Evolutionary conservation across 2,797 vertebrate species (phyloP).

Genomic region (Mastacembelus armatus): DNA sequence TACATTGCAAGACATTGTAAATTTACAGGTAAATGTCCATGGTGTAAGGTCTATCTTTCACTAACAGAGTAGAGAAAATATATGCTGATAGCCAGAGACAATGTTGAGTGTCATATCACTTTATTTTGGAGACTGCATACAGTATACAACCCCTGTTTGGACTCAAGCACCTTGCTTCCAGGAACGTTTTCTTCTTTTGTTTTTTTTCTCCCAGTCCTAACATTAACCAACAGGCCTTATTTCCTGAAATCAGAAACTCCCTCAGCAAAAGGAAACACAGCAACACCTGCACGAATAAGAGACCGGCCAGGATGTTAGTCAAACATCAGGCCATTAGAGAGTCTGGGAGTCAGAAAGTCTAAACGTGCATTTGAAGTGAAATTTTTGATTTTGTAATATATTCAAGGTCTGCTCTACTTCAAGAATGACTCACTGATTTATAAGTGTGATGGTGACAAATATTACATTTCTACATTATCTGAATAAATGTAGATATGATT

Average conservation of each 20-base stretch:
- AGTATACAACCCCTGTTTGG: constrained; percentile 55
- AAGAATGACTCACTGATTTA: constrained; percentile 14
- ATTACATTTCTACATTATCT: neutral
- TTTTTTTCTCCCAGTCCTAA: constrained; percentile 81
- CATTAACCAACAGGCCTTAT: constrained; percentile 83
- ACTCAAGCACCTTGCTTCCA: constrained; percentile 73
- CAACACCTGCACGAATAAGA: constrained; percentile 79
- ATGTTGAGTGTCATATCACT: constrained; percentile 40
- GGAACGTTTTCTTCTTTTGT: constrained; percentile 76
- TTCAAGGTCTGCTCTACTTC: constrained; percentile 28
- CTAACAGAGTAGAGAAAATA: neutral
- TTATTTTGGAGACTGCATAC: constrained; percentile 58
- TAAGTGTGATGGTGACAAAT: constrained; percentile 10
- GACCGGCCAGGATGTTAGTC: constrained; percentile 77
- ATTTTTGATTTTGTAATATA: constrained; percentile 39
- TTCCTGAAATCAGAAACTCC: constrained; percentile 87
- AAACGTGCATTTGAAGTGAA: constrained; percentile 49
- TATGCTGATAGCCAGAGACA: constrained; percentile 1
- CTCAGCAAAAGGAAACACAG: constrained; percentile 78
- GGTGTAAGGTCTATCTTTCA: neutral
- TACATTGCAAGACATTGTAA: neutral
- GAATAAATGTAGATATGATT: constrained; percentile 9
- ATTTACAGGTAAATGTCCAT: constrained; percentile 4
- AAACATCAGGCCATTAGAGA: constrained; percentile 69
- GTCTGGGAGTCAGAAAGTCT: constrained; percentile 68